Base-by-base conservation (phyloP, 2,113 vertebrate genomes). In the Macaca nemestrina region DNA sequence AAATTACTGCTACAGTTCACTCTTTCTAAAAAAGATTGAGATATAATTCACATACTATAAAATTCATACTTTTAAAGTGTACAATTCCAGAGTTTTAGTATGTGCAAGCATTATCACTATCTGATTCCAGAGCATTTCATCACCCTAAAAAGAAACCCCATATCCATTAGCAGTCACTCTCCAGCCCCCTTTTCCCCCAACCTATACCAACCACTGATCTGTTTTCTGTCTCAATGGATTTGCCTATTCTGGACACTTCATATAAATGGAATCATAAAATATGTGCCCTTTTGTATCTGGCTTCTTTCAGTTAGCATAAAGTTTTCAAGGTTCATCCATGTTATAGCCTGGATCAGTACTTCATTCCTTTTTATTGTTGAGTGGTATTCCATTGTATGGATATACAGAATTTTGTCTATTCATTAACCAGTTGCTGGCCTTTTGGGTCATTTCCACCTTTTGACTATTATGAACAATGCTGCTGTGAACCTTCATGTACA, bases 71-170 rank as follows among this genome's bases (percentile, higher is more conserved):
- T 70, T 94, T 59, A n/a, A 93, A 94, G 73, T 83, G 7, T n/a
- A 38, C 43, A 79, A 35, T 73, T 98, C 25, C 8, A 23, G 40
- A 25, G 13, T 52, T 95, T 90, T 64, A 57, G 18, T 68, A 61
- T 38, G 43, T 57, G 61, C 61, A 70, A 83, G 45, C 43, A 48
- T 89, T 43, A 72, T 27, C 35, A 59, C 16, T 32, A 7, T 64
- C 75, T 90, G 61, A 89, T 96, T 89, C 45, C 87, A 92, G 72
- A 91, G 22, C 27, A 40, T 68, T 94, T 90, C 68, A 86, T 67
- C 55, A 81, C 22, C 40, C 57, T 8, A 2, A 13, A 55, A 82
- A 73, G 50, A 92, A 95, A 43, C 50, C 16, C 7, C 14, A 35
- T 32, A 43, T 35, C 64, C 20, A 43, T 83, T 83, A 64, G 50